Evolutionary conservation across 2,888 invertebrate genomes (phyloP), one percentile per base, ranked within the genome.

Genomic region (Drosophila yooni): DNA sequence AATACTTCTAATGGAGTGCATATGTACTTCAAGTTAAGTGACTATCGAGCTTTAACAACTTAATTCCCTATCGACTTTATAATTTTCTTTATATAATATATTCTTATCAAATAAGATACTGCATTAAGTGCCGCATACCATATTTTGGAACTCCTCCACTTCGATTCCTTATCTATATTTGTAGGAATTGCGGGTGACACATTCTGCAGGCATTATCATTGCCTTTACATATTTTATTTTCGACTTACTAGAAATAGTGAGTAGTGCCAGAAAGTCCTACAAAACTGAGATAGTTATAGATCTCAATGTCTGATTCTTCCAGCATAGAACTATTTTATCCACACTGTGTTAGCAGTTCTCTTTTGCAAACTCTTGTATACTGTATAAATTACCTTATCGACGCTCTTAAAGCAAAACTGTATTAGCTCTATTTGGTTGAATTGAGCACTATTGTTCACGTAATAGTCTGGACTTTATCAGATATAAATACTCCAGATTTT

Each of bases 1-100:
- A 57, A 33, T 53, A 34, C 58, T 27, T 38, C 51, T 21, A 67
- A 8, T 5, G 31, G 27, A 59, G 51, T 52, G 11, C 31, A 43
- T n/a, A 13, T 57, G 25, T 6, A 54, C 59, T 29, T 50, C 21
- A 15, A 4, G 46, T 62, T 51, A n/a, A 11, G 27, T 29, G 60
- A 21, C 5, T 43, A 11, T 43, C 43, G 43, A 43, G 11, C 5
- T 11, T 1, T 21, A 43, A 21, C 11, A 21, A 21, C 11, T 11
- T 11, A 11, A 21, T 43, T 43, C 21, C 43, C 2, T 1, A n/a
- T 4, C n/a, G 38, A 40, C 10, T n/a, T 1, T 0, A 40, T 43
- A 6, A 21, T 21, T 21, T 43, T 21, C 0, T 21, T 11, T 43
- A n/a, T 21, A 25, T 46, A 15, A 25, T 46, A 25, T 8, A 25